Percentiles rank a stretch among this genome's conserved stretches.
These are phyloP conservation scores for Setipinna tenuifilis DNA, from an alignment of 2,797 vertebrate species.

Conservation along the genomic window DNA sequence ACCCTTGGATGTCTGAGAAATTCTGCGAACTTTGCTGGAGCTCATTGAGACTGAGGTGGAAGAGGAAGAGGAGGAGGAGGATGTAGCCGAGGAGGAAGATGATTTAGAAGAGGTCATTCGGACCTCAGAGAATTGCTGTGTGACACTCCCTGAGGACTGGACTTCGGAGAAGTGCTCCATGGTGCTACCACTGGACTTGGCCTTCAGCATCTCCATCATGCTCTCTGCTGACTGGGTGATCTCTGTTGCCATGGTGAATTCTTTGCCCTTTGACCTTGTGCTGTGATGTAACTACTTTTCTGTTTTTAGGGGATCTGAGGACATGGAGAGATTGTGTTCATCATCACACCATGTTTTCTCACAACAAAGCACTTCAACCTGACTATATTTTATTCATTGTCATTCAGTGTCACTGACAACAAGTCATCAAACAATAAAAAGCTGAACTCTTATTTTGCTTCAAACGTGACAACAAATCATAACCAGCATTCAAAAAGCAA, in stretches of 20 bases:
- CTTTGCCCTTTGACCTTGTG: background rate
- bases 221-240: constrained; percentile 59
- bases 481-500: background rate
- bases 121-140: background rate
- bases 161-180: background rate
- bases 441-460: background rate
- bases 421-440: background rate
- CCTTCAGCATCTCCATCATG: constrained; percentile 54
- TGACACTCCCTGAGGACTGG: background rate
- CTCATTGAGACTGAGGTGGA: constrained; percentile 60
- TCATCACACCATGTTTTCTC: background rate
- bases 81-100: constrained; percentile 40
- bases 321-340: background rate
- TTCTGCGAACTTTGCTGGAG: constrained; percentile 61
- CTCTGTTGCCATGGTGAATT: constrained; percentile 56
- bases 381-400: background rate
- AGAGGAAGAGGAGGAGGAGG: constrained; percentile 53
- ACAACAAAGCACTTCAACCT: background rate
- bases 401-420: background rate
- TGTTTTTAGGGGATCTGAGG: background rate
- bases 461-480: background rate
- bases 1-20: constrained; percentile 66
- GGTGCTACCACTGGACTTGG: constrained; percentile 21
- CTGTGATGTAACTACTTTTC: background rate
- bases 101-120: background rate